phyloP scores from a whole-genome alignment of 2,888 invertebrate genomes.

The Erebia aethiops region DNA sequence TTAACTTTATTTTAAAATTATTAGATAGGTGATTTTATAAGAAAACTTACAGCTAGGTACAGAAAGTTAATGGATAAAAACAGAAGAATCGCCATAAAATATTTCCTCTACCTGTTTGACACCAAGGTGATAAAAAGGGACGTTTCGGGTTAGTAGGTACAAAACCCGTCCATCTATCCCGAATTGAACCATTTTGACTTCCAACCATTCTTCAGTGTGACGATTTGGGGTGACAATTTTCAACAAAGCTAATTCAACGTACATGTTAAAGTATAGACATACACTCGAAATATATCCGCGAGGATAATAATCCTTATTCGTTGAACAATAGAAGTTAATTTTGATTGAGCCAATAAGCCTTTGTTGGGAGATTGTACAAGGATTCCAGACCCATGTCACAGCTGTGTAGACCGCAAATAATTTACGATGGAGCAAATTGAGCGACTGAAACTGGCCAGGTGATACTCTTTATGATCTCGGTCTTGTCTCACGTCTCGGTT shows the following conservation, averaged over 20 bases:
- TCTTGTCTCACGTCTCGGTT: conserved; percentile 11
- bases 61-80: too few relatives aligned
- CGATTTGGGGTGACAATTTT: conserved; percentile 29
- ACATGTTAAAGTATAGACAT: conserved; percentile 9
- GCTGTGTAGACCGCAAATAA: conserved; percentile 36
- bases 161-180: conserved; percentile 1
- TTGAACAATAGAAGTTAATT: background rate
- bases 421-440: conserved; percentile 34
- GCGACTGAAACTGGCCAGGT: conserved; percentile 31
- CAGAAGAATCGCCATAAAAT: background rate
- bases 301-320: conserved; percentile 14
- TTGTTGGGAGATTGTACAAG: conserved; percentile 11
- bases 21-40: too few relatives aligned
- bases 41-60: too few relatives aligned
- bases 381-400: conserved; percentile 35
- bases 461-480: conserved; percentile 29
- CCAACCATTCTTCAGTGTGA: conserved; percentile 32
- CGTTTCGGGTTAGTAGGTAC: background rate
- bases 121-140: background rate
- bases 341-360: background rate
- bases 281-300: background rate
- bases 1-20: too few relatives aligned
- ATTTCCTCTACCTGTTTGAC: background rate
- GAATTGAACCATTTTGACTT: conserved; percentile 29
- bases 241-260: conserved; percentile 26